These are phyloP conservation scores for Anguilla pacifica DNA, from an alignment of 2,797 vertebrate species.

Conservation along the genomic window DNA sequence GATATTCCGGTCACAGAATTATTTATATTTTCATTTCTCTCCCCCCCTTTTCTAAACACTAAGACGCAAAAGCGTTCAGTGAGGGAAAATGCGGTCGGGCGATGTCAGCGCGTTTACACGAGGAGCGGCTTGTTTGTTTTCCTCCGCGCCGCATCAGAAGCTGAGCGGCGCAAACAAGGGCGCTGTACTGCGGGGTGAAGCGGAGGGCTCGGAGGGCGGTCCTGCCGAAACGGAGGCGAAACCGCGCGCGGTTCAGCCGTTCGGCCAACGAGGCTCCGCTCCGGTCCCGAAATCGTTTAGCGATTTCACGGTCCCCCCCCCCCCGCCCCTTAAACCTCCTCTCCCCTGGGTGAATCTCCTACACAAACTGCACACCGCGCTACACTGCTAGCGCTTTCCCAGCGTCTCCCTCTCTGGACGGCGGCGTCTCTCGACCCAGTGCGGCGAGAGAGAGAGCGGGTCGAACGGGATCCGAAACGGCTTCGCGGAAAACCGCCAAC, in stretches of 20 bases:
- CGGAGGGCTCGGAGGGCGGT: conserved; percentile 35
- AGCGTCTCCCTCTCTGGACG: conserved; percentile 40
- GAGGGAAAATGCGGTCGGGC: background rate
- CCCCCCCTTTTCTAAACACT: background rate
- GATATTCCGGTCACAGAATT: background rate
- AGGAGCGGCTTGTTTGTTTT: background rate
- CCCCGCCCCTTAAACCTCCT: conserved; percentile 27
- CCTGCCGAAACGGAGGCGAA: background rate
- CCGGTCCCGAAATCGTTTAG: conserved; percentile 35
- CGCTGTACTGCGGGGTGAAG: background rate
- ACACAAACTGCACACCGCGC: conserved; percentile 36
- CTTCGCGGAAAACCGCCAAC: conserved; percentile 49
- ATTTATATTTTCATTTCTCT: background rate
- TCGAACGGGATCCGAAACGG: conserved; percentile 38
- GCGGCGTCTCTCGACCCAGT: conserved; percentile 34
- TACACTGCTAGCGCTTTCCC: conserved; percentile 49
- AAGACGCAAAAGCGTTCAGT: background rate
- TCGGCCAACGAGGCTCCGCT: conserved; percentile 29
- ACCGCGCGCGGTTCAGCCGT: conserved; percentile 21
- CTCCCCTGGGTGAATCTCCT: conserved; percentile 41
- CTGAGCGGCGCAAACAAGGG: background rate
- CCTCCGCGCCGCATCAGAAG: background rate
- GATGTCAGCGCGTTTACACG: background rate
- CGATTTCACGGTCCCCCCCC: conserved; percentile 7
- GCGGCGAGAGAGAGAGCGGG: conserved; percentile 17